A percentile compares a stretch with the other conserved stretches of the same genome.
These are phyloP conservation scores for Phylloscopus whistleri DNA, from an alignment of 2,113 vertebrate species.

Conservation along the genomic window DNA sequence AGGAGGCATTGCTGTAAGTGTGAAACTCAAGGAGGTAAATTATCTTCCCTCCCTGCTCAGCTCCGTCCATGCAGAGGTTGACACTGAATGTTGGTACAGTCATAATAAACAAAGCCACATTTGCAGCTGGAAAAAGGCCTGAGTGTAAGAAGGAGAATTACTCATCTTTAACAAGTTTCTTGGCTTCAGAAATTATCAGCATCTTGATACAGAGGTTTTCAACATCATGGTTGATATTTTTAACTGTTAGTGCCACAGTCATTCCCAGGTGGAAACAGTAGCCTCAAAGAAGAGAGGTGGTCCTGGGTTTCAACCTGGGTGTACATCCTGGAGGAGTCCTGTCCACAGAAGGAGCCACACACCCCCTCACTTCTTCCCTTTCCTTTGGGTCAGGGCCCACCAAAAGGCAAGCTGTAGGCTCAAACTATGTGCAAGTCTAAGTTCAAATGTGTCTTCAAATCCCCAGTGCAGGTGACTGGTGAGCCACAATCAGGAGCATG, in stretches of 20 bases:
- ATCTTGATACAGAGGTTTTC: neutral
- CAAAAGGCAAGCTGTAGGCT: neutral
- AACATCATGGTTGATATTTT: neutral
- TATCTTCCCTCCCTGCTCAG: neutral
- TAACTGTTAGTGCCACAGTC: neutral
- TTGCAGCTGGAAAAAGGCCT: neutral
- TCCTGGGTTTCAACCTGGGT: neutral
- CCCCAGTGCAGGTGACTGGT: neutral
- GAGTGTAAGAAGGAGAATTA: neutral
- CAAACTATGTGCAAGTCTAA: neutral
- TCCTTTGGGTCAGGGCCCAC: neutral
- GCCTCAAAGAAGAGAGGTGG: neutral
- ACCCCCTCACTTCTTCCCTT: fast-evolving
- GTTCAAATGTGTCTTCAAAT: neutral
- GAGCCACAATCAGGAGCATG: neutral
- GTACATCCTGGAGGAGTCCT: neutral
- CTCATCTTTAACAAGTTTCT: neutral
- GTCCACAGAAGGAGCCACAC: neutral
- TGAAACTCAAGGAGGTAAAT: neutral
- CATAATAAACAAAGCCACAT: neutral
- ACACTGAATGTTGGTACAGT: neutral
- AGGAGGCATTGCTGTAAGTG: neutral
- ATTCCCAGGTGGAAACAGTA: neutral
- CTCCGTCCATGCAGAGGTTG: neutral
- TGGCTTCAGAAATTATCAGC: neutral